phyloP scores from a whole-genome alignment of 2,888 invertebrate species.

The Tineola bisselliella region DNA sequence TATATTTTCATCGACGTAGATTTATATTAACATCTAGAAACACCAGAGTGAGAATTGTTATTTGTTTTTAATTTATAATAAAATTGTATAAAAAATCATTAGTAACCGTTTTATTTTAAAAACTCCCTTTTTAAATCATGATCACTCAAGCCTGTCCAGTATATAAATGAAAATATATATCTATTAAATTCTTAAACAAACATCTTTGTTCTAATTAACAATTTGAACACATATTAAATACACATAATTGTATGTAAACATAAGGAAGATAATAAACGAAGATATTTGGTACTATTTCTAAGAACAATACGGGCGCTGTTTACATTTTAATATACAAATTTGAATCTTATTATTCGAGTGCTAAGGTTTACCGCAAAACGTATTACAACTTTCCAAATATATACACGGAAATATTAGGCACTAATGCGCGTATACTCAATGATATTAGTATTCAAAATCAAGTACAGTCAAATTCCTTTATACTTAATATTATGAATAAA shows the following conservation, averaged over 20 bases:
- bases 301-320: neutral
- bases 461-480: neutral
- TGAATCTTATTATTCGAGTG: neutral
- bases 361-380: neutral
- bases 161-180: no score
- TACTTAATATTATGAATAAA: no score
- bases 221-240: neutral
- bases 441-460: neutral
- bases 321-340: neutral
- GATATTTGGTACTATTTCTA: neutral
- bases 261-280: neutral
- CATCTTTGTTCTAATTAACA: neutral
- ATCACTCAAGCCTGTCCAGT: no score
- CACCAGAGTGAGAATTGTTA: no score
- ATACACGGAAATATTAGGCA: constrained; percentile 2
- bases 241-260: neutral
- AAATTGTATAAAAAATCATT: no score
- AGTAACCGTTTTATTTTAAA: no score
- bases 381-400: neutral
- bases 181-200: neutral
- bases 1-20: no score
- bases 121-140: no score
- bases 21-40: no score
- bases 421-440: constrained; percentile 2
- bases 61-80: no score